Evolutionary conservation across 2,797 vertebrate species (phyloP).

Genomic region (Helarctos malayanus): DNA sequence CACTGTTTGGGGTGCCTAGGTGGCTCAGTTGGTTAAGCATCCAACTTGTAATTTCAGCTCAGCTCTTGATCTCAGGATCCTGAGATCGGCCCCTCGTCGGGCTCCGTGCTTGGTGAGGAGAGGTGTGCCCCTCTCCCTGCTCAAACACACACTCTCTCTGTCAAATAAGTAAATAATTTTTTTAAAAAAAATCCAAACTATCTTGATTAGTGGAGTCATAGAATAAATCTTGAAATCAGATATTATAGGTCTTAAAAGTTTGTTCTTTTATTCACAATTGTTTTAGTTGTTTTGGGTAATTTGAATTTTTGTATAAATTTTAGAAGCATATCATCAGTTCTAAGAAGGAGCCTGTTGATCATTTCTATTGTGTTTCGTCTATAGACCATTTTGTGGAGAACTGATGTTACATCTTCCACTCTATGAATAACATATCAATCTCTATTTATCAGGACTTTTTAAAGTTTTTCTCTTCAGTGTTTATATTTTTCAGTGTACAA

Average conservation of each 20-base stretch:
- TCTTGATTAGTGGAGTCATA: background rate
- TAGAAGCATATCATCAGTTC: background rate
- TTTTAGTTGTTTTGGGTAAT: background rate
- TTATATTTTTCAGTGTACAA: background rate
- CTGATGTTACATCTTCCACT: background rate
- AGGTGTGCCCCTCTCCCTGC: too few relatives aligned
- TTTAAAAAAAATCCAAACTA: background rate
- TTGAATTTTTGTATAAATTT: background rate
- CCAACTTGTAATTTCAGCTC: background rate
- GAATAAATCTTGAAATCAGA: background rate
- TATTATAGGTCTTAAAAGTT: background rate
- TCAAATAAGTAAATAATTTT: too few relatives aligned
- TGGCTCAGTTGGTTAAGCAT: background rate
- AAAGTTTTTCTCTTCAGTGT: background rate
- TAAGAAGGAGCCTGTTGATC: background rate
- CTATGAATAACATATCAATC: background rate
- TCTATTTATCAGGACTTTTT: background rate
- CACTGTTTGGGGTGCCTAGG: background rate
- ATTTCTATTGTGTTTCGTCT: background rate
- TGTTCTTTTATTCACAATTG: background rate
- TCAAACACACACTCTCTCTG: too few relatives aligned
- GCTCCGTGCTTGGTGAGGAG: background rate
- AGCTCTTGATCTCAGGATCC: background rate
- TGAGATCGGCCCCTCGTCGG: rapidly evolving
- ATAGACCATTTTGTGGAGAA: background rate